Conservation (phyloP, 2,113 vertebrate genomes). For the Corvus hawaiiensis region DNA sequence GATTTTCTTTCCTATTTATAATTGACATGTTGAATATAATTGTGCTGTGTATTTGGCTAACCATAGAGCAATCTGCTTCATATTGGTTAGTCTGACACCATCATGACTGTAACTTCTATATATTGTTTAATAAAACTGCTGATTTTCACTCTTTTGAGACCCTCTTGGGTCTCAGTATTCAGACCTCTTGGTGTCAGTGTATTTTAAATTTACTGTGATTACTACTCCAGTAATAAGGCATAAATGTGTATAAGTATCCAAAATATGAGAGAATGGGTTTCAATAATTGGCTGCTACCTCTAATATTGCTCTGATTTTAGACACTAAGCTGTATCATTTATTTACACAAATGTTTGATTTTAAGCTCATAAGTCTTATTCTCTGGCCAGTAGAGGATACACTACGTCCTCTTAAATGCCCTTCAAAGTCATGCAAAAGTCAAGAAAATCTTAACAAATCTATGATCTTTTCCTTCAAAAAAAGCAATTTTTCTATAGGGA, state of each 20-base stretch:
- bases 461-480: background rate
- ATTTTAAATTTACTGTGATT: background rate
- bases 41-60: background rate
- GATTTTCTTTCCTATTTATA: background rate
- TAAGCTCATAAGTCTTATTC: background rate
- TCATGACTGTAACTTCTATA: background rate
- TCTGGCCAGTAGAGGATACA: background rate
- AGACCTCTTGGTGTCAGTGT: background rate
- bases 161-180: background rate
- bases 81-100: background rate
- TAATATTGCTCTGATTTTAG: background rate
- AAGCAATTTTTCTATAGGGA: accelerated
- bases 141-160: background rate
- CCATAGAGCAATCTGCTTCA: background rate
- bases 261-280: background rate
- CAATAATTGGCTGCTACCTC: background rate
- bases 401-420: background rate
- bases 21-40: background rate
- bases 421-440: background rate
- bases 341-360: background rate
- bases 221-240: background rate
- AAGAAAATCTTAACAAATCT: background rate
- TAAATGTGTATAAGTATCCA: background rate
- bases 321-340: background rate
- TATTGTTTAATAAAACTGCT: background rate